Evolutionary conservation across 2,113 vertebrate genomes (phyloP), one percentile per base, ranked within the genome.

Genomic region (Centropus bengalensis): DNA sequence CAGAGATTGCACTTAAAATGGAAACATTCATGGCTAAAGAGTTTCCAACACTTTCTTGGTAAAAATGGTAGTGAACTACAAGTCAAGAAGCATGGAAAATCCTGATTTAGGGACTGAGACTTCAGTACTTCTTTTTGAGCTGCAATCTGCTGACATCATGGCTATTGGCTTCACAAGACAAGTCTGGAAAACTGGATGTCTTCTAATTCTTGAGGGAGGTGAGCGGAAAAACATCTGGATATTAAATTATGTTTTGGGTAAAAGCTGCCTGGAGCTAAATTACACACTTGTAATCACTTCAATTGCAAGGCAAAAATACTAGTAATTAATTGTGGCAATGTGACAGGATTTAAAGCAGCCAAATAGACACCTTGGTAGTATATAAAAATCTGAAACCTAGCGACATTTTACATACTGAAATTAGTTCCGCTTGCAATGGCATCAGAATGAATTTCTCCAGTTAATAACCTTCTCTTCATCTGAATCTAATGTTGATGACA

Each of bases 231-330:
- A 60, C 54, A 79, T 17, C 22, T 93, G 78, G 68, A 85, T 91
- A 91, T 74, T 93, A 83, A 90, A 92, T 86, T 82, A 92, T 55
- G 38, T 87, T 96, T 94, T 88, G 67, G 82, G 78, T 94, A 93
- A 87, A 91, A 95, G 32, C 84, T 94, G 75, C 30, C 76, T 94
- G 59, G 82, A 83, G 70, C 62, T 77, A 80, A 82, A 91, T 64
- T 88, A 85, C 36, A 91, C 23, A 74, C 87, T 95, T 91, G 70
- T 38, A 82, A 94, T 89, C 87, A 91, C 59, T 94, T 92, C 81
- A 87, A 70, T 7, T 74, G 75, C 89, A 82, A 86, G 67, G 82
- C 67, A 91, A 91, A 83, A 94, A 86, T 79, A 66, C 38, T 51
- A 86, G 67, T 66, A 94, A 93, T 94, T 94, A 94, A 93, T 92